These are phyloP conservation scores for Gasteruption jaculator DNA, from an alignment of 2,888 invertebrate species.

Conservation along the genomic window DNA sequence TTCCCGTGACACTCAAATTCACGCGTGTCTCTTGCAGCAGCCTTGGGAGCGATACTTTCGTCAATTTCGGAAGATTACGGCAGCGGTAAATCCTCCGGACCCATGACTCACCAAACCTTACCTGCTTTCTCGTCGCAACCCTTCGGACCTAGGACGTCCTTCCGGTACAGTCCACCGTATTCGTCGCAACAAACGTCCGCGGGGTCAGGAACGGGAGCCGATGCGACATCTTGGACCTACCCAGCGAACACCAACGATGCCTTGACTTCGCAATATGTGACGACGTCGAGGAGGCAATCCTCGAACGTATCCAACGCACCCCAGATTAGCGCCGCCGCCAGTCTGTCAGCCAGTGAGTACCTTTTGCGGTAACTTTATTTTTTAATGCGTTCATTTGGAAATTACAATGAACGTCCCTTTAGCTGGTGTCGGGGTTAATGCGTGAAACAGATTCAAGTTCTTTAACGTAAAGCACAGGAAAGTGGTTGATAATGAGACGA, in stretches of 20 bases:
- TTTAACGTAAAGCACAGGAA: no score
- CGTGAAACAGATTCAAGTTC: not conserved
- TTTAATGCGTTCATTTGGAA: no score
- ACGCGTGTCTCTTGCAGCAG: constrained; percentile 23
- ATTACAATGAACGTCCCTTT: no score
- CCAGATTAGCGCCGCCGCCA: constrained; percentile 65
- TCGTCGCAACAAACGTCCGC: constrained; percentile 30
- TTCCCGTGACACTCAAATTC: no score
- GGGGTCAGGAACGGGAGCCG: constrained; percentile 12
- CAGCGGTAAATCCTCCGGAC: constrained; percentile 41
- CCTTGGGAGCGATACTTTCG: constrained; percentile 27
- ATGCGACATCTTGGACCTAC: constrained; percentile 32
- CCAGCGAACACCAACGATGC: constrained; percentile 26
- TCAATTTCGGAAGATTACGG: constrained; percentile 40
- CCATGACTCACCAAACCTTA: constrained; percentile 51
- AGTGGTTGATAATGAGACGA: no score
- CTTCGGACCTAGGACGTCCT: constrained; percentile 49
- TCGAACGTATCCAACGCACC: constrained; percentile 25
- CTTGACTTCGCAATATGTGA: constrained; percentile 29
- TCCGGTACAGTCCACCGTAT: constrained; percentile 41
- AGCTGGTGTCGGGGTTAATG: not conserved
- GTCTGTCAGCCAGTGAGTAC: constrained; percentile 70
- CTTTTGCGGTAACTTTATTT: not conserved
- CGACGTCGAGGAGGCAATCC: constrained; percentile 24
- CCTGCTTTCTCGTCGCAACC: constrained; percentile 59